Conservation (phyloP, 2,113 vertebrate species). For the Neotragus moschatus region DNA sequence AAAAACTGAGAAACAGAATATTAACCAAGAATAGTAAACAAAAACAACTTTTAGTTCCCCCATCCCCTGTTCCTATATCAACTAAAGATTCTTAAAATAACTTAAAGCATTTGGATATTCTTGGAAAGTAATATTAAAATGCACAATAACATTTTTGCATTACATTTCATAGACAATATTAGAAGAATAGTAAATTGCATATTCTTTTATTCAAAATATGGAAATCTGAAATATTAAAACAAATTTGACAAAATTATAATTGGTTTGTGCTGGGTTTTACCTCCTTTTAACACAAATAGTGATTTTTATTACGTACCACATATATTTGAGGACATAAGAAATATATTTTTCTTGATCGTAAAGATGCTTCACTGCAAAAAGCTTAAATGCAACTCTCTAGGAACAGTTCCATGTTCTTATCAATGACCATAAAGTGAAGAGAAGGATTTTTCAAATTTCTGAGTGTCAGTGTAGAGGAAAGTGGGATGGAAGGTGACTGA, state of each 20-base stretch:
- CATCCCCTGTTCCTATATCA: not conserved
- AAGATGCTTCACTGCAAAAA: slow-evolving; percentile 7
- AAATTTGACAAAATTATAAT: not conserved
- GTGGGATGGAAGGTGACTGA: not conserved
- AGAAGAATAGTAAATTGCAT: slow-evolving; percentile 5
- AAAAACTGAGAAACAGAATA: slow-evolving; percentile 25
- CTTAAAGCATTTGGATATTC: not conserved
- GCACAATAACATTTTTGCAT: not conserved
- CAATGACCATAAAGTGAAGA: not conserved
- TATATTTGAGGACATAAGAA: not conserved
- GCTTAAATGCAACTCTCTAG: not conserved
- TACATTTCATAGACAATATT: slow-evolving; percentile 1
- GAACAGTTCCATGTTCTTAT: not conserved
- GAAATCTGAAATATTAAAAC: slow-evolving; percentile 3
- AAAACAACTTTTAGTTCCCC: not conserved
- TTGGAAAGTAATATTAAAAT: not conserved
- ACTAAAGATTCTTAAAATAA: slow-evolving; percentile 28
- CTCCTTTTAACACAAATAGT: slow-evolving; percentile 6
- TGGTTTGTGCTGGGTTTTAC: not conserved
- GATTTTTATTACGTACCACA: slow-evolving; percentile 15
- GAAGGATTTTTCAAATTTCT: slow-evolving; percentile 22
- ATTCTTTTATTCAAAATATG: slow-evolving; percentile 5
- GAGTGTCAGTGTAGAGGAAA: not conserved
- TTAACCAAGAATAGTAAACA: not conserved
- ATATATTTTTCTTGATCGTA: not conserved